Base-by-base conservation (phyloP, 2,888 invertebrate genomes). In the Drosophila engyochracea region DNA sequence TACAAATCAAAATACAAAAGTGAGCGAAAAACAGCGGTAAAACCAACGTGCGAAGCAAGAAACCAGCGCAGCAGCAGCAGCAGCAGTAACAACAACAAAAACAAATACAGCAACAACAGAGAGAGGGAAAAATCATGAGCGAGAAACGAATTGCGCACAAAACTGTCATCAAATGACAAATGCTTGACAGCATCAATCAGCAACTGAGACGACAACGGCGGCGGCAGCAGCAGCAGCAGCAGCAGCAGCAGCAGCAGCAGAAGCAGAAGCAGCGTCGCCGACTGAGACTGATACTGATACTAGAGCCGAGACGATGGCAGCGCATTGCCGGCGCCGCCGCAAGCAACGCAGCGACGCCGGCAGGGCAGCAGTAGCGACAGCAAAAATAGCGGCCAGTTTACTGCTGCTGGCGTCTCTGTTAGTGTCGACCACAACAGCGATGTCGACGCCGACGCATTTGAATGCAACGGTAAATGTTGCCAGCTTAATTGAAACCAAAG, bases 151-250 rank as follows among this genome's bases (percentile, higher is more conserved):
- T 90, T 85, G 92, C 92, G 85, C 91, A 92, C 91, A 91, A 90
- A 89, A 92, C 92, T 91, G 92, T 92, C 92, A 92, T 92, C 89
- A 92, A 92, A 90, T 92, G 92, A 92, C 92, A 92, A 92, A 92
- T 92, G 92, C 89, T 88, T 90, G 91, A 91, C 91, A 87, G 91
- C 91, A 89, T 91, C 92, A 91, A 92, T 91, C 91, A 91, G 79
- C 83, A 79, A 62, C 75, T 59, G 73, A 65, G 74, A 69, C 81
- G 66, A 64, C 61, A 69, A 49, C 75, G 65, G 68, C 75, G 65
- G 68, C 81, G 49, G 47, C 63, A 58, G 55, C 72, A 57, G 88
- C 91, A 80, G 82, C n/a, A n/a, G n/a, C n/a, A 39, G n/a, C 55
- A 19, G 16, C 72, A 55, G 88, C 91, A 80, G 82, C 83, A 28